Base-by-base conservation (phyloP, 2,888 invertebrate genomes). In the Phasia obesa region DNA sequence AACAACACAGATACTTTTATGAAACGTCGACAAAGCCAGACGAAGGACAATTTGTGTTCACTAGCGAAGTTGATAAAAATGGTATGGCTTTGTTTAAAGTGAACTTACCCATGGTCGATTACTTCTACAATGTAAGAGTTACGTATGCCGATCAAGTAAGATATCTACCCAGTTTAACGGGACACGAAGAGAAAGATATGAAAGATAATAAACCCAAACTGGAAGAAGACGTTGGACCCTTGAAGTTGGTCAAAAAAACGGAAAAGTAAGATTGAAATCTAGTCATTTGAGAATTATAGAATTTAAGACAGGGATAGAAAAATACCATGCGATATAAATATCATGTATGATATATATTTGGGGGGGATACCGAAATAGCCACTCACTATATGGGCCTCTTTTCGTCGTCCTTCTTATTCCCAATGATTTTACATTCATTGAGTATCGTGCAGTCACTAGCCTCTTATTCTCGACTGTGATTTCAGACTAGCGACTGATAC, bases 1-100 rank as follows among this genome's bases (percentile, higher is more conserved):
- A 85, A 2, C 75, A 86, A 23, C 82, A 86, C 0, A 64, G 71
- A 0, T 38, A 85, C n/a, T 86, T 77, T 49, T 77, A 74, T 88
- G 19, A 73, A 5, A 17, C 5, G 11, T 9, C 35, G 9, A 9
- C 35, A 9, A 3, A 87, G 0, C 15, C 35, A n/a, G 35, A 55
- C 0, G 42, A 77, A 31, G 35, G 1, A 25, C 53, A 53, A 5
- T 44, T n/a, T 53, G 44, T 44, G 0, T 73, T 67, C 15, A 49
- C 69, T 6, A 62, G 60, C 27, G 53, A 75, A n/a, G 60, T 79
- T 0, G 70, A 82, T 55, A 60, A 75, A 3, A 62, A 79, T 42
- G 84, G 84, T 5, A 78, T 81, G 78, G 76, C 81, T 0, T 2
- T 55, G 2, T 81, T 84, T 70, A 75, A 69, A 9, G 59, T 76